A percentile compares a stretch with the other conserved stretches of the same genome.
phyloP scores from a whole-genome alignment of 1,140 invertebrate species.

The Drosophila nebulosa region DNA sequence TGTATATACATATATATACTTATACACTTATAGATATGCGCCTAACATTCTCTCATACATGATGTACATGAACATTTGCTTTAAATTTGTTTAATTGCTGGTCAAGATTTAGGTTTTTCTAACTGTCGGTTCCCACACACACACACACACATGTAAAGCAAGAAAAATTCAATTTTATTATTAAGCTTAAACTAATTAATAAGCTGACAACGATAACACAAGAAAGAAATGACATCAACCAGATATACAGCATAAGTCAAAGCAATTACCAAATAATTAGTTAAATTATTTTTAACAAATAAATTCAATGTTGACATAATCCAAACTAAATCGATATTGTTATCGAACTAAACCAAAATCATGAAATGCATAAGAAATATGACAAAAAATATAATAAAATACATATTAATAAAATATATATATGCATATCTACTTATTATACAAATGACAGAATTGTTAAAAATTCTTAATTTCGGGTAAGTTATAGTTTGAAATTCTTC shows the following conservation, averaged over 20 bases:
- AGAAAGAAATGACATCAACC: background rate
- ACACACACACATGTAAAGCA: background rate
- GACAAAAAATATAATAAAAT: constrained; percentile 30
- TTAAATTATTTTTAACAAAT: constrained; percentile 70
- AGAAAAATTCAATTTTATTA: background rate
- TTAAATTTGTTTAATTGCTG: constrained; percentile 60
- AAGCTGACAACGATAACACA: constrained; percentile 16
- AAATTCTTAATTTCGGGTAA: no score
- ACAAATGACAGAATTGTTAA: background rate
- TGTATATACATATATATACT: background rate
- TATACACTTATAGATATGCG: no score
- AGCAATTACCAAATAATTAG: constrained; percentile 75
- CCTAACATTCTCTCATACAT: background rate
- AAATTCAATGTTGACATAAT: constrained; percentile 56
- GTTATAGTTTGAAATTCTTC: no score
- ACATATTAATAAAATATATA: constrained; percentile 52
- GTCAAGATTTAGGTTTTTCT: constrained; percentile 44
- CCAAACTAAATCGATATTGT: constrained; percentile 30
- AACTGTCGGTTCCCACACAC: background rate
- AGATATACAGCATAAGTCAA: constrained; percentile 25
- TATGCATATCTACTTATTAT: constrained; percentile 31
- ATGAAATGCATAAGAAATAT: constrained; percentile 22
- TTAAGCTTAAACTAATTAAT: constrained; percentile 8
- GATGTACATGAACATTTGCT: constrained; percentile 40
- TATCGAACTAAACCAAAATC: constrained; percentile 35